Evolutionary conservation across 2,797 vertebrate genomes (phyloP).

Genomic region (Miichthys miiuy): DNA sequence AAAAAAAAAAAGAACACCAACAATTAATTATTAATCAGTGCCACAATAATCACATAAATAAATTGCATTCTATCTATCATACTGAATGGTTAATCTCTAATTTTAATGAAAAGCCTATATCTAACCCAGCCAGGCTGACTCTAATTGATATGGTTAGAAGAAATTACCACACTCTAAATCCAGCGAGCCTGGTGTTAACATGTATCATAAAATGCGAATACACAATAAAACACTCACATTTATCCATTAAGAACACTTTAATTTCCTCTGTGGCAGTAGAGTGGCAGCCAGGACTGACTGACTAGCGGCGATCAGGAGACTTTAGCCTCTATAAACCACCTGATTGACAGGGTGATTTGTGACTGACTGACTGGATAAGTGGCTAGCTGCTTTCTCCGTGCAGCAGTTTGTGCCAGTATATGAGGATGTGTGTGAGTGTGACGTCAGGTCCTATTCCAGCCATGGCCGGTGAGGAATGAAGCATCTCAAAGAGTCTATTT

Average conservation of each 20-base stretch:
- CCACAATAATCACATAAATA: slow-evolving; percentile 52
- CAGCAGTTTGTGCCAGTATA: slow-evolving; percentile 44
- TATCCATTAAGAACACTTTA: slow-evolving; percentile 75
- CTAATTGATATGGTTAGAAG: slow-evolving; percentile 70
- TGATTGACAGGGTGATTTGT: slow-evolving; percentile 83
- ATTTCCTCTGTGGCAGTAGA: slow-evolving; percentile 71
- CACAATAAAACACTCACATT: slow-evolving; percentile 77
- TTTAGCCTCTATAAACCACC: slow-evolving; percentile 75
- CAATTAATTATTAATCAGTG: slow-evolving; percentile 51
- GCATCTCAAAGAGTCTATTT: slow-evolving; percentile 92
- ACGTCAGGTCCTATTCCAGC: slow-evolving; percentile 81
- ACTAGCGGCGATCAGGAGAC: slow-evolving; percentile 69
- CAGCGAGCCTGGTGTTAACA: slow-evolving; percentile 65
- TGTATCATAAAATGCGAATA: slow-evolving; percentile 80
- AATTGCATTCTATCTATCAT: slow-evolving; percentile 64
- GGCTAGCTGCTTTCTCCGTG: slow-evolving; percentile 63
- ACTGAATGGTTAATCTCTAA: slow-evolving; percentile 57
- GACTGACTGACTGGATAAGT: slow-evolving; percentile 80
- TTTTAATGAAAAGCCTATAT: slow-evolving; percentile 70
- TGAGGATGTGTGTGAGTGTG: slow-evolving; percentile 45
- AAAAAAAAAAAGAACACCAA: slow-evolving; percentile 32
- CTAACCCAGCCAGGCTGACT: slow-evolving; percentile 55
- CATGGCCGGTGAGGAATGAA: slow-evolving; percentile 90
- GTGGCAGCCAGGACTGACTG: slow-evolving; percentile 73
- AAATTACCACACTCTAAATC: slow-evolving; percentile 72